A percentile compares a stretch with the other conserved stretches of the same genome.
Conservation (phyloP, 2,113 vertebrate genomes). For the Martes martes region DNA sequence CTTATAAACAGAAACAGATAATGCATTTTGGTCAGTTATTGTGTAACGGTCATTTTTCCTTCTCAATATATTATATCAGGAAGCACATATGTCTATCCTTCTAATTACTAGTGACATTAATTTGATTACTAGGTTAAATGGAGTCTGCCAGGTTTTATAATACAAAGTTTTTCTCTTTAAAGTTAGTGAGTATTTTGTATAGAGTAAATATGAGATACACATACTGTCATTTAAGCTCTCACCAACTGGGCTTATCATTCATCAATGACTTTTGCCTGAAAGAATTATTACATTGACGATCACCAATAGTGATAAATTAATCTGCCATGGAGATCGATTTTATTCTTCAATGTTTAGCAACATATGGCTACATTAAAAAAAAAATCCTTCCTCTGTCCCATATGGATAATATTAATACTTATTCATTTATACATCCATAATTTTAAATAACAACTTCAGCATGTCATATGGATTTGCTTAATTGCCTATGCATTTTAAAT, state of each 20-base stretch:
- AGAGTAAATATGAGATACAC: not conserved
- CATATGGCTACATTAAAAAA: not conserved
- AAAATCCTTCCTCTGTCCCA: not conserved
- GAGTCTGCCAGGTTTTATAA: not conserved
- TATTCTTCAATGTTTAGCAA: not conserved
- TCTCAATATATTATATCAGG: not conserved
- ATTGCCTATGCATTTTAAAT: not conserved
- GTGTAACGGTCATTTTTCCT: not conserved
- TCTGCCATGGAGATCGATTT: not conserved
- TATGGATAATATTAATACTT: not conserved
- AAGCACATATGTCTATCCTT: not conserved
- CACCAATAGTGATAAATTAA: not conserved
- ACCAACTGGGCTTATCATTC: not conserved
- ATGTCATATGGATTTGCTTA: not conserved
- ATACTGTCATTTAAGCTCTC: not conserved
- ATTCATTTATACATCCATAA: not conserved
- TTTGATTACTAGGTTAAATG: not conserved
- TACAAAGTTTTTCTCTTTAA: not conserved
- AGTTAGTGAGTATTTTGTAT: not conserved
- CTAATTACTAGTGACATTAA: not conserved
- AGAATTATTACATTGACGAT: not conserved
- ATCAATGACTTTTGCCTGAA: not conserved
- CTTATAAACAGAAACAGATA: not conserved
- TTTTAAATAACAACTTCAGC: not conserved
- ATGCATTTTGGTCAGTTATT: not conserved